These are phyloP conservation scores for Cydia splendana DNA, from an alignment of 1,140 invertebrate species.

Conservation along the genomic window DNA sequence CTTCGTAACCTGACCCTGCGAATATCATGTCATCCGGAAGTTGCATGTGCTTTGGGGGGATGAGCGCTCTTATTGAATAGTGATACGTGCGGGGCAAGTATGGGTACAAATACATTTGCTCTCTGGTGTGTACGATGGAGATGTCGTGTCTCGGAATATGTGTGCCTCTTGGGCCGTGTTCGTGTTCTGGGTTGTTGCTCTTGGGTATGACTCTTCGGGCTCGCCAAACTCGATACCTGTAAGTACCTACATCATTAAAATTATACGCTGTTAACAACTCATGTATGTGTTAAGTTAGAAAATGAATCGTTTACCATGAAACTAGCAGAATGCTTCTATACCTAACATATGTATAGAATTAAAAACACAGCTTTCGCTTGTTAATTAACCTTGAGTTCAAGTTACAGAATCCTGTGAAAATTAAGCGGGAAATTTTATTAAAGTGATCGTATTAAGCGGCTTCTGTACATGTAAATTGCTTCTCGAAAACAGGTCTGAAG, in stretches of 20 bases:
- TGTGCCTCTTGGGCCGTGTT: slow-evolving; percentile 47
- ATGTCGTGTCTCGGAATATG: slow-evolving; percentile 56
- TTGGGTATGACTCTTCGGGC: slow-evolving; percentile 50
- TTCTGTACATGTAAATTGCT: no score
- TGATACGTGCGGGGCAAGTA: slow-evolving; percentile 30
- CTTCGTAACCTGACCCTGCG: slow-evolving; percentile 51
- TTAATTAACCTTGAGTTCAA: no score
- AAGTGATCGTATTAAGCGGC: no score
- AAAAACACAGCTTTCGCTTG: no score
- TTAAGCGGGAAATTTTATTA: no score
- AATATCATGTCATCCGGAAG: slow-evolving; percentile 37
- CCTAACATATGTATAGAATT: no score
- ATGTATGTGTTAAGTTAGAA: no score
- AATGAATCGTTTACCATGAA: no score
- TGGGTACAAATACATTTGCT: slow-evolving; percentile 55
- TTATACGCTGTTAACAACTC: no score
- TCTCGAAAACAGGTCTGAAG: no score
- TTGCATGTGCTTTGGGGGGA: slow-evolving; percentile 33
- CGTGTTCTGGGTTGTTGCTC: slow-evolving; percentile 58
- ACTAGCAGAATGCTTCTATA: no score
- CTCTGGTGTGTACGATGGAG: slow-evolving; percentile 48
- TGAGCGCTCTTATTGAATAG: slow-evolving; percentile 41
- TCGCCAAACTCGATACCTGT: slow-evolving; percentile 56
- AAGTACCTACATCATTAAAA: background rate
- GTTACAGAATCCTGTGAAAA: no score